Evolutionary conservation across 1,140 invertebrate species (phyloP), one percentile per base, ranked within the genome.

Genomic region (Oreohelix idahoensis): DNA sequence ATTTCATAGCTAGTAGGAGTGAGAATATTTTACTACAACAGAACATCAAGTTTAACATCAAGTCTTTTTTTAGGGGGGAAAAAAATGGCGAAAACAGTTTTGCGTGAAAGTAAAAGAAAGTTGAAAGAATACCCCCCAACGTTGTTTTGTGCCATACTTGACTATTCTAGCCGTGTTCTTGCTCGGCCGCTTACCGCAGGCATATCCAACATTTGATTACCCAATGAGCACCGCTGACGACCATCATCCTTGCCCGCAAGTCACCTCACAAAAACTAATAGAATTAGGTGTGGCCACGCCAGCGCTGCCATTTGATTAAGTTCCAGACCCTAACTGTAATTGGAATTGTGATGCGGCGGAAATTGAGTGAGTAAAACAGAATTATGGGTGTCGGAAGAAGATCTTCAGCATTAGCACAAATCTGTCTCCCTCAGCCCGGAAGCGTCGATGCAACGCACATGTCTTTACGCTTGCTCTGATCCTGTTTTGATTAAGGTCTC

Each of bases 311-410:
- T 85, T 85, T 85, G 84, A 85, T 85, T 80, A 85, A 85, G 81
- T 80, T 75, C 29, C 70, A 85, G 75, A 51, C 81, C 76, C 81
- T 80, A 85, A 83, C 84, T 85, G 84, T 85, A 85, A 85, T 85
- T 85, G 84, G 81, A 83, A 85, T 81, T 81, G 84, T 83, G 81
- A 85, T 80, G 84, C 73, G 81, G 76, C 58, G 81, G 84, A 85
- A 85, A 85, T 83, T 85, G 84, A 83, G 84, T 83, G 84, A 85
- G 84, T 85, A 85, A 85, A 85, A 85, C 78, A 85, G 84, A 85
- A 85, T 85, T 85, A 85, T 51, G 66, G 70, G 26, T 58, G 81
- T 83, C 81, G 66, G 32, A 32, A 45, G 75, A 58, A 73, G 80
- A 76, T 51, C 58, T 32, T 39, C 17, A 42, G 76, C 32, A 32